phyloP scores from a whole-genome alignment of 2,797 vertebrate genomes.

The Gallinago stenura region DNA sequence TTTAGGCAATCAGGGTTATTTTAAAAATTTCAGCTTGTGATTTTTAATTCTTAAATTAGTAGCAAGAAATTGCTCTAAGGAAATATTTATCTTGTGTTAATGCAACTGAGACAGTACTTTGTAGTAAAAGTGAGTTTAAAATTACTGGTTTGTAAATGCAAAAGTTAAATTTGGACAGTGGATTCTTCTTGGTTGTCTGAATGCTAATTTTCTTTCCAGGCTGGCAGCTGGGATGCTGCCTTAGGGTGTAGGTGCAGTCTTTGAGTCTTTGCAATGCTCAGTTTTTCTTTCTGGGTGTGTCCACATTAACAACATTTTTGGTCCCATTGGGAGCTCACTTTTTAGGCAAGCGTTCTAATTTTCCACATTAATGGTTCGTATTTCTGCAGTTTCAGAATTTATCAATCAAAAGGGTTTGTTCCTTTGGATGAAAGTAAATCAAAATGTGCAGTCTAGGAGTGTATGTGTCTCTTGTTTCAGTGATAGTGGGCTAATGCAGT shows the following conservation, averaged over 20 bases:
- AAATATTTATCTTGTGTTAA: neutral
- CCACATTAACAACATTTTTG: neutral
- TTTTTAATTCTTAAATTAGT: neutral
- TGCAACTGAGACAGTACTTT: neutral
- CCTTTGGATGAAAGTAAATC: neutral
- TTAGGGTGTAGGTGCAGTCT: neutral
- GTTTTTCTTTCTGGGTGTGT: neutral
- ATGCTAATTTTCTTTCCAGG: neutral
- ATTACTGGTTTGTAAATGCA: neutral
- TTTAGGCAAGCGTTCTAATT: too few relatives aligned
- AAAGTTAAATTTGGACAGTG: neutral
- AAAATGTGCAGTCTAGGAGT: rapidly evolving
- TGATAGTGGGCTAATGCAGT: neutral
- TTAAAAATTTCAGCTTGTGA: neutral
- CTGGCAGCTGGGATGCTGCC: neutral
- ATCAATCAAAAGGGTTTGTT: neutral
- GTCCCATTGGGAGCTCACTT: too few relatives aligned
- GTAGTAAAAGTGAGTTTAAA: neutral
- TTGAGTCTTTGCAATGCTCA: neutral
- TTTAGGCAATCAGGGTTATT: neutral
- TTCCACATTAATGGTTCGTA: neutral
- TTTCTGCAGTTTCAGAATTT: neutral
- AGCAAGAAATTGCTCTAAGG: neutral
- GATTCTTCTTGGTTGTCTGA: neutral
- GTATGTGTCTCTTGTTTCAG: rapidly evolving